Base-by-base conservation (phyloP, 1,140 invertebrate genomes). In the Diploscapter pachys region DNA sequence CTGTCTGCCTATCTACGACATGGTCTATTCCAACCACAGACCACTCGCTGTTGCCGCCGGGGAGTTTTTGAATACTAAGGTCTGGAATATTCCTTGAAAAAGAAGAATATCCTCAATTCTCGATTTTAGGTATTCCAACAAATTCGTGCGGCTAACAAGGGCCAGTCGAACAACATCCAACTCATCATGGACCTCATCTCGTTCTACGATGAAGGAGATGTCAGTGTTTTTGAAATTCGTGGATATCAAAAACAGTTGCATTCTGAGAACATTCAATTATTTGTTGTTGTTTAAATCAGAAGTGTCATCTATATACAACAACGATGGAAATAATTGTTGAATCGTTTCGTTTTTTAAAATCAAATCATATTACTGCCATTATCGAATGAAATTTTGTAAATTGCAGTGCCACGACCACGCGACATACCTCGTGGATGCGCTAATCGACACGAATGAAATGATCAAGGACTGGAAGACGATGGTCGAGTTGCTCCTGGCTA, bases 391-490 rank as follows among this genome's bases (percentile, higher is more conserved):
- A 9, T 9, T 9, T 31, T 9, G 31, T 31, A 49, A 6, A 51
- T 67, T 71, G n/a, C 11, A 87, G 87, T 80, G 88, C 64, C 88
- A 89, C 78, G 85, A 88, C 83, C 95, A 98, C 86, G 94, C 94
- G 64, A 95, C 96, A 0, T 99, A 99, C 88, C 88, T 99, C 49
- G 96, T 99, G 0, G 97, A 99, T 88, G 97, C 95, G 54, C 88
- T 99, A 13, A 98, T 99, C 81, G 97, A 99, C 82, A 95, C 93
- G 52, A 97, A 98, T 88, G 91, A 92, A 31, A 98, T 99, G 95
- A 95, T 99, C 90, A 98, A 95, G 87, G 97, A 99, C 87, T 99
- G 96, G 96, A 94, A 98, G 85, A 97, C 95, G 85, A 99, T 99
- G 96, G 97, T 94, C 0, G 96, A 98, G 88, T 88, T 99, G 71